phyloP scores from a whole-genome alignment of 1,140 invertebrate genomes.

The Centruroides vittatus region DNA sequence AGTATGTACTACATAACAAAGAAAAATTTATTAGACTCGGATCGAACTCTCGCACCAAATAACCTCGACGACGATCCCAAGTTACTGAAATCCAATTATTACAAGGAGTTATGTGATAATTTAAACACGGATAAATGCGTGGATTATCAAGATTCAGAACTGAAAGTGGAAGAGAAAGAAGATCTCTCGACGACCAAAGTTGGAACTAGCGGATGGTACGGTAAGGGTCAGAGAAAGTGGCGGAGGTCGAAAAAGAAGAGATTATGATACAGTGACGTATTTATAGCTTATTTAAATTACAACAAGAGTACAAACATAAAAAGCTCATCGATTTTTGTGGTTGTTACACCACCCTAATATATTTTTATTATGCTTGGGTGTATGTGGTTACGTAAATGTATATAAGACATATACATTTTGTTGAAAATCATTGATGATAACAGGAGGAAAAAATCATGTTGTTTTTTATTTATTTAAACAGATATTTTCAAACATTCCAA shows the following conservation, averaged over 20 bases:
- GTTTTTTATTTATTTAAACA: neutral
- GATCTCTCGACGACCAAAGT: neutral
- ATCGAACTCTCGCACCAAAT: neutral
- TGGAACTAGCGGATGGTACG: constrained; percentile 5
- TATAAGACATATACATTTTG: neutral
- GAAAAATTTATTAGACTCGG: no score
- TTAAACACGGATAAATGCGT: neutral
- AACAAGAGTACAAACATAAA: no score
- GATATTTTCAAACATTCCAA: neutral
- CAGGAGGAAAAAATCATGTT: neutral
- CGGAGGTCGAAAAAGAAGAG: no score
- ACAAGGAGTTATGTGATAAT: neutral
- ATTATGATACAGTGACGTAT: no score
- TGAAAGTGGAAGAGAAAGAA: neutral
- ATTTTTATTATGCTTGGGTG: no score
- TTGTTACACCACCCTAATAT: no score
- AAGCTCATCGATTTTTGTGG: no score
- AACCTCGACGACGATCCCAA: neutral
- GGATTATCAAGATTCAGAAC: neutral
- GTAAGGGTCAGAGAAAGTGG: neutral
- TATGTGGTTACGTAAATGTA: constrained; percentile 5
- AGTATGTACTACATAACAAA: no score
- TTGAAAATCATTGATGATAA: neutral
- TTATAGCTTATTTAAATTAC: no score
- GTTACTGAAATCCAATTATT: neutral